Evolutionary conservation across 2,888 invertebrate species (phyloP).

Genomic region (Emmelina monodactyla): DNA sequence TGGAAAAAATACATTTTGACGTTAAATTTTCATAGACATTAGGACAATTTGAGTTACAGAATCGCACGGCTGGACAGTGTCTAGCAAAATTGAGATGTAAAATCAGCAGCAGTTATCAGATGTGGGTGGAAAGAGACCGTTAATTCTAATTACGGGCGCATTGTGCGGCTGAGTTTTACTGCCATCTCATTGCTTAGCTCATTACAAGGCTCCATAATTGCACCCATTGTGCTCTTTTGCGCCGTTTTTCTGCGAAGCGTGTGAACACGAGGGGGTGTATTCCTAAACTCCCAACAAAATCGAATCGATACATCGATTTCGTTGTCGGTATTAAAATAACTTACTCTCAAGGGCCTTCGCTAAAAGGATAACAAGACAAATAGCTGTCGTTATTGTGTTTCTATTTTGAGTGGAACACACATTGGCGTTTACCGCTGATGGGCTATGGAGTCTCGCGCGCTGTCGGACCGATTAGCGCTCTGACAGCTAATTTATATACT

Average conservation of each 20-base stretch:
- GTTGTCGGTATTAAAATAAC: conserved; percentile 25
- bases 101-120: conserved; percentile 41
- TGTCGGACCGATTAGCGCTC: conserved; percentile 61
- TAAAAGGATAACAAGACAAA: conserved; percentile 52
- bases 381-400: conserved; percentile 43
- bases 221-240: conserved; percentile 43
- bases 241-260: conserved; percentile 51
- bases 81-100: conserved; percentile 35
- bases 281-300: conserved; percentile 20
- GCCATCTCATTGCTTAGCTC: conserved; percentile 60
- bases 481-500: conserved; percentile 66
- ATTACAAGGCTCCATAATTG: conserved; percentile 52
- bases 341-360: conserved; percentile 30
- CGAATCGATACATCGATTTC: background rate
- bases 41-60: too few relatives aligned
- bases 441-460: conserved; percentile 61
- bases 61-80: conserved; percentile 35
- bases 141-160: conserved; percentile 61
- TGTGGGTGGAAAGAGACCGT: conserved; percentile 60
- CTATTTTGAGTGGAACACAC: conserved; percentile 42
- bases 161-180: conserved; percentile 61
- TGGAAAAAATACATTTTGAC: too few relatives aligned
- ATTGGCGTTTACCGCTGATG: conserved; percentile 55
- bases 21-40: too few relatives aligned
- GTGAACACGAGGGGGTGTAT: conserved; percentile 43